These are phyloP conservation scores for Dasypogon diadema DNA, from an alignment of 2,888 invertebrate species.

Conservation along the genomic window DNA sequence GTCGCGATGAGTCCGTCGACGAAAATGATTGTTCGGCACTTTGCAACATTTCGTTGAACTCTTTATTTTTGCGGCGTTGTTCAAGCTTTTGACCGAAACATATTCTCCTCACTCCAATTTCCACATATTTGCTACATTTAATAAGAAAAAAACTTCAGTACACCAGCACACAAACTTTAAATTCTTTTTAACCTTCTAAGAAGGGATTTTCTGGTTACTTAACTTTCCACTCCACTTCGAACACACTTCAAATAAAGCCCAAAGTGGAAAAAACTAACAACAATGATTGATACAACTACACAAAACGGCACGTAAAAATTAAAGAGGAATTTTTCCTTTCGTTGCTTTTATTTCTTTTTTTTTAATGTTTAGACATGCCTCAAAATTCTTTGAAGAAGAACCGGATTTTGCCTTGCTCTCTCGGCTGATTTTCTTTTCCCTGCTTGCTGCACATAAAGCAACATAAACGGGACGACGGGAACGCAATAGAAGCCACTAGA, in stretches of 20 bases:
- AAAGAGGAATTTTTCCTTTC: background rate
- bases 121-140: background rate
- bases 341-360: constrained; percentile 30
- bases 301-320: background rate
- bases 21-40: constrained; percentile 58
- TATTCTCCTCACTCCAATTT: too few relatives aligned
- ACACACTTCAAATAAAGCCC: background rate
- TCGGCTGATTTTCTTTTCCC: constrained; percentile 1
- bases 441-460: background rate
- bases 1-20: constrained; percentile 64
- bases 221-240: background rate
- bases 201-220: background rate
- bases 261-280: background rate
- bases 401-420: constrained; percentile 34
- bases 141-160: background rate
- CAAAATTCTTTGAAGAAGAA: constrained; percentile 21
- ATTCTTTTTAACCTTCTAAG: background rate
- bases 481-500: too few relatives aligned
- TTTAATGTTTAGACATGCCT: background rate
- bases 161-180: background rate
- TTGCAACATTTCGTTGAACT: constrained; percentile 61
- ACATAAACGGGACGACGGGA: background rate
- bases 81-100: too few relatives aligned
- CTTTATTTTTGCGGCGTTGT: background rate
- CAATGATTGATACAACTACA: background rate